Base-by-base conservation (phyloP, 2,113 vertebrate species). In the Leptocoma aspasia region DNA sequence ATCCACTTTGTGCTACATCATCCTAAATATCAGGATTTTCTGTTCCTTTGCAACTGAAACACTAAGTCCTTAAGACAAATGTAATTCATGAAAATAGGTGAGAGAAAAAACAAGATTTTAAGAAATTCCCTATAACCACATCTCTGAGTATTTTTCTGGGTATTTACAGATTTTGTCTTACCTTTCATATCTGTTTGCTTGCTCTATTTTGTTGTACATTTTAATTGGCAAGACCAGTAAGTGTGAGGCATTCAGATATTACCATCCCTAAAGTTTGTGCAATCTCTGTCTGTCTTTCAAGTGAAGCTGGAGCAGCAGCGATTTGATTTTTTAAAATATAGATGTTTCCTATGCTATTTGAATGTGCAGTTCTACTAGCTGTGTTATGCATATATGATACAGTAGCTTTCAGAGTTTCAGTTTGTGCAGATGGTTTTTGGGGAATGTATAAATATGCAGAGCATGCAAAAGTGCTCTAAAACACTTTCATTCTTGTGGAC, bases 401-500 rank as follows among this genome's bases (percentile, higher is more conserved):
- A 54, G 54, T 13, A 91, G 16, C 1, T 6, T 37, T 84, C 30
- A 33, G 69, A 81, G 16, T 28, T 59, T 73, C 69, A 41, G 19
- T 39, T 60, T 54, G 47, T 31, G 65, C 33, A 66, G 42, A 39
- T 86, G 53, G 2, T 18, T 92, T 91, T 47, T 0, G 1, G 44
- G 30, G 52, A 60, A 47, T 64, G 44, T 39, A 92, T 73, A 83
- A 91, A 81, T 35, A 63, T 13, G 18, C 35, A 72, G n/a, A n/a
- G n/a, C n/a, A n/a, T n/a, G n/a, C 0, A 1, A 10, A 92, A 86
- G 23, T 28, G 35, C 41, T 49, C 24, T 64, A 59, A 92, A 95
- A 64, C 0, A 1, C 37, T 71, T 85, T 68, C 47, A 60, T 77
- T 86, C 63, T 77, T 2, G 0, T 0, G 0, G 7, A 12, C 1